These are phyloP conservation scores for Gobius niger DNA, from an alignment of 2,113 vertebrate genomes.

Conservation along the genomic window DNA sequence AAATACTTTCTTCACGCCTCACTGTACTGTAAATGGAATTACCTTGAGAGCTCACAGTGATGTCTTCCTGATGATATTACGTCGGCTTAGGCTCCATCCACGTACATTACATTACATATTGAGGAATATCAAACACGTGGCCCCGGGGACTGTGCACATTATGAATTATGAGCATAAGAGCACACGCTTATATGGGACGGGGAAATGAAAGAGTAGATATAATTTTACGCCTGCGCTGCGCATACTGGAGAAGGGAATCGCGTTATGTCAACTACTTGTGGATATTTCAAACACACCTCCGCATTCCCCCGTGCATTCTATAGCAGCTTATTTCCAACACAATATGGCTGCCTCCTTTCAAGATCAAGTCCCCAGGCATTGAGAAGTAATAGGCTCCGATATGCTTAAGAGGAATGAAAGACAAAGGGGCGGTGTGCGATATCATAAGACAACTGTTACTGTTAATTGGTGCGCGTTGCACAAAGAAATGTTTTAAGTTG, in stretches of 20 bases:
- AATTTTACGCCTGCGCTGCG: constrained; percentile 7
- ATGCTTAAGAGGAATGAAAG: constrained; percentile 40
- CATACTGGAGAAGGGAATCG: constrained; percentile 14
- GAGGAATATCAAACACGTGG: constrained; percentile 29
- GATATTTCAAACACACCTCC: constrained; percentile 43
- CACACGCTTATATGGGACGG: constrained; percentile 4
- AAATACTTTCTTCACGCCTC: too few species aligned
- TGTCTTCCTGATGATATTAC: constrained; percentile 24
- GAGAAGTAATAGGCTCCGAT: constrained; percentile 42
- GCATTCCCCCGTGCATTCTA: constrained; percentile 27
- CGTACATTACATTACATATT: constrained; percentile 34
- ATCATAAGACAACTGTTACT: background rate
- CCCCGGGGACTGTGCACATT: background rate
- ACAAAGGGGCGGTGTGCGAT: constrained; percentile 48
- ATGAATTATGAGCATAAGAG: constrained; percentile 7
- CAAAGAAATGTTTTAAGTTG: too few species aligned
- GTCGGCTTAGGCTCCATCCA: constrained; percentile 22
- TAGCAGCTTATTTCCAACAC: constrained; percentile 29
- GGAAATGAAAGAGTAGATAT: constrained; percentile 8
- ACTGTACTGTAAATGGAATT: too few species aligned
- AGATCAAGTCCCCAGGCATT: constrained; percentile 50
- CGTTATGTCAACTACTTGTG: constrained; percentile 39
- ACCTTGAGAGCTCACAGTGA: constrained; percentile 4
- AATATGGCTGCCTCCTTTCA: constrained; percentile 46
- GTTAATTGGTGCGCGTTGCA: too few species aligned